phyloP scores from a whole-genome alignment of 2,888 invertebrate genomes.

The Meiosimyza decipiens region DNA sequence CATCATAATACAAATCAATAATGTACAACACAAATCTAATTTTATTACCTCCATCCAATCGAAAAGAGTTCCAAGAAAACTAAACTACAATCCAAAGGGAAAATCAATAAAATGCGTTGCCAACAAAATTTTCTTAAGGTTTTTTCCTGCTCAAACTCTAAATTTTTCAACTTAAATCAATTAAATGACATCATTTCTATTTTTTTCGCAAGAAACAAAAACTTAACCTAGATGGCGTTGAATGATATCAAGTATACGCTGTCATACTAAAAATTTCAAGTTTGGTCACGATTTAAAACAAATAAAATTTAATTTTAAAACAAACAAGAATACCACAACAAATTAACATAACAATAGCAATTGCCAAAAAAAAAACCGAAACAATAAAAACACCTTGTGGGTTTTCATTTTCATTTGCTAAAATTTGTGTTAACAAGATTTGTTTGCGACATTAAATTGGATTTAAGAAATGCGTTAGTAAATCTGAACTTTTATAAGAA shows the following conservation, averaged over 20 bases:
- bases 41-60: too few relatives aligned
- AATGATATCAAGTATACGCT: neutral
- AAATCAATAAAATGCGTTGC: slow-evolving; percentile 17
- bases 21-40: too few relatives aligned
- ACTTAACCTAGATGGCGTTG: slow-evolving; percentile 7
- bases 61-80: too few relatives aligned
- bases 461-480: too few relatives aligned
- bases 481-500: too few relatives aligned
- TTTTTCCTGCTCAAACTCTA: neutral
- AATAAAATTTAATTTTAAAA: neutral
- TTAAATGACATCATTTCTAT: slow-evolving; percentile 3
- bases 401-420: too few relatives aligned
- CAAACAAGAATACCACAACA: neutral
- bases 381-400: too few relatives aligned
- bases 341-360: slow-evolving; percentile 7
- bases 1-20: too few relatives aligned
- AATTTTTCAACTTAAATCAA: neutral
- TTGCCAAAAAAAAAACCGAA: neutral
- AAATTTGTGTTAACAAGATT: too few relatives aligned
- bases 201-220: neutral
- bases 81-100: too few relatives aligned
- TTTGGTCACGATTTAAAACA: slow-evolving; percentile 1
- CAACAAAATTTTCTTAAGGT: neutral
- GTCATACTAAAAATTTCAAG: neutral
- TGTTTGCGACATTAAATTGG: too few relatives aligned